A percentile compares a stretch with the other conserved stretches of the same genome.
Evolutionary conservation across 23 tunicate species (phyloP).

Genomic region (Phallusia fumigata): DNA sequence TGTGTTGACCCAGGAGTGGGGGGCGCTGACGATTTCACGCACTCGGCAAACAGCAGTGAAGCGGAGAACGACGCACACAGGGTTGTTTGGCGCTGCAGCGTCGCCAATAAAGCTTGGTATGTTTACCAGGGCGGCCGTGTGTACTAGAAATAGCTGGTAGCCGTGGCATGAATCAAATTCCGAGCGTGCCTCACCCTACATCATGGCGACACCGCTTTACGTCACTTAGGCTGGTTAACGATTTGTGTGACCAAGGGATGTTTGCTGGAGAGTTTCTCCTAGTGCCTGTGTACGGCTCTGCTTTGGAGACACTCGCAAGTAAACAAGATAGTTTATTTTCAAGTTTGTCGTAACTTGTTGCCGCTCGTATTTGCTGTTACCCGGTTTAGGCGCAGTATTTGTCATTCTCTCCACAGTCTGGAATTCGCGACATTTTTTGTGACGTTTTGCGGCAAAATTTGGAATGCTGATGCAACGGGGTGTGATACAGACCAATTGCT

Average conservation of each 20-base stretch:
- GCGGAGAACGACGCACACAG: background rate
- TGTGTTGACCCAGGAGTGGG: background rate
- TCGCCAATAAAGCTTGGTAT: background rate
- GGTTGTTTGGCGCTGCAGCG: constrained; percentile 2
- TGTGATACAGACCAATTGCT: no score
- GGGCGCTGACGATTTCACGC: background rate
- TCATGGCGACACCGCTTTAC: background rate
- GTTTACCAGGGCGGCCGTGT: background rate
- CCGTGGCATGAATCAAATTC: background rate
- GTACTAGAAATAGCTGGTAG: background rate
- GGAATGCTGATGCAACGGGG: no score
- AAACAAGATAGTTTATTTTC: background rate
- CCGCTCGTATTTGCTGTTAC: background rate
- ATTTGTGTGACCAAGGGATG: background rate
- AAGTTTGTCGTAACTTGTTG: background rate
- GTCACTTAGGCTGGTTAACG: background rate
- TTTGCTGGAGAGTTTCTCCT: background rate
- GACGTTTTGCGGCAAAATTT: background rate
- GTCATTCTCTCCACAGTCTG: background rate
- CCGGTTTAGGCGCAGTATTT: background rate
- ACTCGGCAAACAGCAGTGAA: background rate
- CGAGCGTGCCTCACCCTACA: background rate
- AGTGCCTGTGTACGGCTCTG: background rate
- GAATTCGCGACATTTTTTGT: background rate
- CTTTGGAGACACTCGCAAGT: background rate